Percentiles rank a stretch among this genome's conserved stretches.
phyloP scores from a whole-genome alignment of 2,113 vertebrate genomes.

The Planiliza haematocheilus region DNA sequence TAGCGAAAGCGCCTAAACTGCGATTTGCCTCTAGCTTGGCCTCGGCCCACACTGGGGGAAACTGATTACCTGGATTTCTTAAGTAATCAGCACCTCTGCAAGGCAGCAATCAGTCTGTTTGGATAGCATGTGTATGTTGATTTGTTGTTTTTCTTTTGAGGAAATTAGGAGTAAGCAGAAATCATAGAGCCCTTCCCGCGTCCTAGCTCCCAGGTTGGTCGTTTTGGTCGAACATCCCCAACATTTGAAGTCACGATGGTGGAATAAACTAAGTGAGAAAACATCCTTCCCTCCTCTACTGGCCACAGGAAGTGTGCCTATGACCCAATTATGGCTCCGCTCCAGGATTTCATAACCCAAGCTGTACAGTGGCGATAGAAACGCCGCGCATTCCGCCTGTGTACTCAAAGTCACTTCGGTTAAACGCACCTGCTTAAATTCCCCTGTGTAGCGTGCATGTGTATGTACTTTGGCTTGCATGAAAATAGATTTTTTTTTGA shows the following conservation, averaged over 20 bases:
- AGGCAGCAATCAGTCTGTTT: slow-evolving; percentile 75
- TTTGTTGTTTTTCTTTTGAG: slow-evolving; percentile 30
- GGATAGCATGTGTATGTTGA: slow-evolving; percentile 51
- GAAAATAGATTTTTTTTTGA: slow-evolving; percentile 67
- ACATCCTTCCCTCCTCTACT: not conserved
- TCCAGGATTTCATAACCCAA: slow-evolving; percentile 40
- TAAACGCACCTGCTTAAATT: slow-evolving; percentile 70
- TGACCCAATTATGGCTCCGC: slow-evolving; percentile 28
- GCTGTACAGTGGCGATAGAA: slow-evolving; percentile 59
- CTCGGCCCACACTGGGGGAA: slow-evolving; percentile 53
- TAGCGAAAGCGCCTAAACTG: slow-evolving; percentile 62
- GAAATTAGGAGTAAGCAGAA: slow-evolving; percentile 32
- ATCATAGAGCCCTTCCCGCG: slow-evolving; percentile 5
- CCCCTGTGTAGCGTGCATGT: slow-evolving; percentile 40
- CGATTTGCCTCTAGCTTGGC: slow-evolving; percentile 63
- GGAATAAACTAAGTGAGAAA: slow-evolving; percentile 13
- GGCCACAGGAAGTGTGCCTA: slow-evolving; percentile 39
- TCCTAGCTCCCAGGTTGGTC: not conserved
- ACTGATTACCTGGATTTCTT: slow-evolving; percentile 69
- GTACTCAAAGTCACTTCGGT: slow-evolving; percentile 55
- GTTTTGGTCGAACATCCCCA: not conserved
- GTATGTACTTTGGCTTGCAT: slow-evolving; percentile 62
- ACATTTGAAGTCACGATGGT: slow-evolving; percentile 22
- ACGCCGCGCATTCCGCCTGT: slow-evolving; percentile 35
- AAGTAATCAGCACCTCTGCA: slow-evolving; percentile 69